Evolutionary conservation across 37 sponge, comb jelly and placozoan species (phyloP).

Genomic region (Ephydatia muelleri): DNA sequence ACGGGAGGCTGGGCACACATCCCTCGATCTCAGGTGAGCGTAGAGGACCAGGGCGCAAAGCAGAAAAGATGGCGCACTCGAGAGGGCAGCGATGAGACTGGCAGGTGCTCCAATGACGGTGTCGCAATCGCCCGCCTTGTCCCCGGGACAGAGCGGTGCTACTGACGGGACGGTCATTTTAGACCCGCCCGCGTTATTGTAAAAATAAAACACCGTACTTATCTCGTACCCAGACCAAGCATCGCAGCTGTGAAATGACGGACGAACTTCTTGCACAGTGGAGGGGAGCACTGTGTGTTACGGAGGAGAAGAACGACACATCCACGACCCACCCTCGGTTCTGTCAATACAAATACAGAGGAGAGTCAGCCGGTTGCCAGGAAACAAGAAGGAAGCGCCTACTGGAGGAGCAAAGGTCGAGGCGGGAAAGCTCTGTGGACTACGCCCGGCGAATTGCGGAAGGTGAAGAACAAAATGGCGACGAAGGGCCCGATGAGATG

Average conservation of each 20-base stretch:
- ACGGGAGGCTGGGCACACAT: conserved; percentile 49
- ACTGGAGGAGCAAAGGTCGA: conserved; percentile 47
- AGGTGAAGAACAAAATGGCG: conserved; percentile 31
- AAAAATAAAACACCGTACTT: no score
- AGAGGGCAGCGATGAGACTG: background rate
- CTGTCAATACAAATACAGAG: conserved; percentile 55
- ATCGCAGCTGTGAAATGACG: conserved; percentile 29
- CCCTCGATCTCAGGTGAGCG: conserved; percentile 49
- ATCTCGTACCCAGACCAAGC: background rate
- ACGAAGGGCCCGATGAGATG: conserved; percentile 42
- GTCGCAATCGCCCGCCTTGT: background rate
- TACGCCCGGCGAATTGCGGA: conserved; percentile 54
- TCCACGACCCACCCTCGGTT: conserved; percentile 48
- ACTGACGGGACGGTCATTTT: background rate
- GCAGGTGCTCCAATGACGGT: background rate
- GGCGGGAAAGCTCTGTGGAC: conserved; percentile 46
- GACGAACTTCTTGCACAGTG: conserved; percentile 55
- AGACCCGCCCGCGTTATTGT: no score
- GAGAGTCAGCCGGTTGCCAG: conserved; percentile 62
- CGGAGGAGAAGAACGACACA: conserved; percentile 29
- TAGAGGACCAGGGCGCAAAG: conserved; percentile 32
- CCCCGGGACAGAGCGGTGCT: background rate
- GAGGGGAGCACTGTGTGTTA: conserved; percentile 30
- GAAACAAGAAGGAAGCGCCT: conserved; percentile 41
- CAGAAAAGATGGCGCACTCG: conserved; percentile 39